Conservation (phyloP, 2,888 invertebrate species). For the Dynastes grantii region DNA sequence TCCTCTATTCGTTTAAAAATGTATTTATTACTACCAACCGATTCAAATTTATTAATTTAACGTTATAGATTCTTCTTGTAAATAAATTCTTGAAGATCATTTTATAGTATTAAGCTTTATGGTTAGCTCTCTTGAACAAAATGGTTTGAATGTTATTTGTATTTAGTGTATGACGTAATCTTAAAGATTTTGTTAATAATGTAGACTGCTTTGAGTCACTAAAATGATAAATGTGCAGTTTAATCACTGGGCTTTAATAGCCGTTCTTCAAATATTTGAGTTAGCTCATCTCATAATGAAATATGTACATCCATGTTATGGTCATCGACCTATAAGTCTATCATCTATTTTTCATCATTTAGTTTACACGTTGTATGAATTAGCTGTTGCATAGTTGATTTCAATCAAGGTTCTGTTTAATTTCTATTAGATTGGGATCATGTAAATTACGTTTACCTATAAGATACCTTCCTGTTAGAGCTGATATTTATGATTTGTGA, state of each 20-base stretch:
- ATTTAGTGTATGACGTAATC: too few relatives aligned
- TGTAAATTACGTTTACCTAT: conserved; percentile 1
- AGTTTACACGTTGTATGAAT: not conserved
- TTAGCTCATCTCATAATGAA: not conserved
- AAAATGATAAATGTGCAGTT: not conserved
- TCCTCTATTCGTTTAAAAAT: too few relatives aligned
- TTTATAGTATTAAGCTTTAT: too few relatives aligned
- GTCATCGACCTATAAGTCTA: not conserved
- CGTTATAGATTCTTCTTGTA: too few relatives aligned
- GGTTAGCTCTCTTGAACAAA: too few relatives aligned
- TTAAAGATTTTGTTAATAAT: not conserved
- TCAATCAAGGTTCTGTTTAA: conserved; percentile 14
- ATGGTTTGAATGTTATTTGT: too few relatives aligned
- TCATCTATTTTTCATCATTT: not conserved
- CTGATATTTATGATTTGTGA: conserved; percentile 27
- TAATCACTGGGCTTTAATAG: not conserved
- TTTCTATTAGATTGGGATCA: conserved; percentile 14
- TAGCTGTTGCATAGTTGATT: conserved; percentile 16
- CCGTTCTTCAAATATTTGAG: not conserved
- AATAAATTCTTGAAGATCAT: too few relatives aligned
- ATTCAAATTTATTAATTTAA: too few relatives aligned
- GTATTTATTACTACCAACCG: too few relatives aligned
- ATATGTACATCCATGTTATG: not conserved
- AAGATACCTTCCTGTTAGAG: conserved; percentile 6
- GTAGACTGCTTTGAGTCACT: not conserved